Percentiles rank a stretch among this genome's conserved stretches.
phyloP scores from a whole-genome alignment of 2,113 vertebrate species.

The Astatoreochromis straeleni region DNA sequence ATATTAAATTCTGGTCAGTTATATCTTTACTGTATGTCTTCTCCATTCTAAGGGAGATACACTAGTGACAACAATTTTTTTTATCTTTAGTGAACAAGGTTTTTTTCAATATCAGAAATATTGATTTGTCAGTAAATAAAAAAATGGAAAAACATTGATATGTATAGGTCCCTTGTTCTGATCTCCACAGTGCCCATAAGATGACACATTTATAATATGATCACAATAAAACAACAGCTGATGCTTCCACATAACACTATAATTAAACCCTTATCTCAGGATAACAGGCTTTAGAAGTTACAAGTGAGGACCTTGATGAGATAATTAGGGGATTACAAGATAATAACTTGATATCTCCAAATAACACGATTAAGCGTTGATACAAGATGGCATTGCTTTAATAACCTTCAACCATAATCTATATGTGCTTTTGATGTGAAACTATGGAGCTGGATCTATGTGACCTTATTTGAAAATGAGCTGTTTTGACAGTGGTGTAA shows the following conservation, averaged over 20 bases:
- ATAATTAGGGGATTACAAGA: conserved; percentile 26
- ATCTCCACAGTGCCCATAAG: background rate
- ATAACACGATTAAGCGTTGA: background rate
- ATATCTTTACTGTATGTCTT: background rate
- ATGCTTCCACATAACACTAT: background rate
- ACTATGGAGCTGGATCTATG: background rate
- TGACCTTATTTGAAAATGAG: background rate
- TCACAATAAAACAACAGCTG: background rate
- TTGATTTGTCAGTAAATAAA: background rate
- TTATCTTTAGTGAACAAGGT: background rate
- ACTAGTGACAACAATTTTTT: background rate
- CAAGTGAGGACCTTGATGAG: background rate
- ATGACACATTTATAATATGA: background rate
- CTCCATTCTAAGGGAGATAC: background rate
- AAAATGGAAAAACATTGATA: background rate
- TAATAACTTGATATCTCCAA: background rate
- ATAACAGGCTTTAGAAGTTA: background rate
- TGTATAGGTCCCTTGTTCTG: background rate
- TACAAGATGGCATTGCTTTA: background rate
- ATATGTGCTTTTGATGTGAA: background rate
- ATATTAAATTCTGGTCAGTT: background rate
- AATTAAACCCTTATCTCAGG: conserved; percentile 19
- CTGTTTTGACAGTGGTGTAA: background rate
- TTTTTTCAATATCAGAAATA: background rate
- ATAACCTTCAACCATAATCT: background rate